Evolutionary conservation across 2,797 vertebrate species (phyloP), one percentile per base, ranked within the genome.

Genomic region (Leptodactylus fallax): DNA sequence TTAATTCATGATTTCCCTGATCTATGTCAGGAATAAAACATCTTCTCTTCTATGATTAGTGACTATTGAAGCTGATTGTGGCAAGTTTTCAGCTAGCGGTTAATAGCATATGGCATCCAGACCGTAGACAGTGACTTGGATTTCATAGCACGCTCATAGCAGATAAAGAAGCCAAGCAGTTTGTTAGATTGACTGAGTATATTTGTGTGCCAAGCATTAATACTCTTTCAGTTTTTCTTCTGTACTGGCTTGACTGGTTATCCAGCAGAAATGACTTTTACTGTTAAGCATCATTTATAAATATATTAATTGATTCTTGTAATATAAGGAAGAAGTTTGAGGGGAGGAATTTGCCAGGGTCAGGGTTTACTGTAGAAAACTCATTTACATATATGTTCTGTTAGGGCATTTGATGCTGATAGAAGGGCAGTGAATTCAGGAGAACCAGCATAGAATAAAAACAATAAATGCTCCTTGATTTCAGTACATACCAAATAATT

Each of bases 61-160:
- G 83, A 51, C 71, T 85, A 77, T 61, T 76, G 25, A 84, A 60
- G 80, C 10, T 82, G 81, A 72, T 74, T 69, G 61, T 63, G 85
- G 85, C 61, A 86, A 56, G 77, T 45, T 56, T 71, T 69, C 45
- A 87, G 53, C 25, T 81, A 61, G 49, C 65, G 81, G 53, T 60
- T 61, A 67, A 51, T 81, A 87, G 80, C 67, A 74, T 61, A 74
- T 81, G 67, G 76, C 51, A 79, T 79, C 84, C 84, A 86, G 84
- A 56, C 74, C 16, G 6, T 63, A 53, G 83, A 79, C 67, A 78
- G 84, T 53, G 83, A 60, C 72, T 85, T 67, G 47, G 58, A 85
- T 85, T 53, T 79, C 45, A 63, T 13, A 65, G 77, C 47, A 27
- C 21, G 51, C 23, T 79, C 58, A 79, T 1, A 19, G 74, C 27